These are phyloP conservation scores for Baryphthengus martii DNA, from an alignment of 2,113 vertebrate species.

Conservation along the genomic window DNA sequence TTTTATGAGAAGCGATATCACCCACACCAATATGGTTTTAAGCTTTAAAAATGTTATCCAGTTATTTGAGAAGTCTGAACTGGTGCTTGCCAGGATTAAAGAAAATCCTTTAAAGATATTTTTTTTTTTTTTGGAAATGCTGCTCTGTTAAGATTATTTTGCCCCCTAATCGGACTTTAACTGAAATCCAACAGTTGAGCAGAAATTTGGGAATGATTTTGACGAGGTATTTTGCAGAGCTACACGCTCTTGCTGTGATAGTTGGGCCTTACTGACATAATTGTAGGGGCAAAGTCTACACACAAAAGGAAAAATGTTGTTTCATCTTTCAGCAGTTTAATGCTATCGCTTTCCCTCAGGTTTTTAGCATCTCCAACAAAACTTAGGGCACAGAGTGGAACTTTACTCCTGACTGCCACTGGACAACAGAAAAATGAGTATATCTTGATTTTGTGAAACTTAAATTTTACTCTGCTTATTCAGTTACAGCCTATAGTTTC, in stretches of 20 bases:
- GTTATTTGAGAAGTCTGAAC: slow-evolving; percentile 35
- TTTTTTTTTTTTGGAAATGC: neutral
- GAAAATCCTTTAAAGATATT: slow-evolving; percentile 11
- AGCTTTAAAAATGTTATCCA: slow-evolving; percentile 49
- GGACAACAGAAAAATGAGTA: neutral
- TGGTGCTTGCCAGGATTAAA: slow-evolving; percentile 29
- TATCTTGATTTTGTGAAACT: neutral
- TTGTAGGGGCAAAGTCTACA: neutral
- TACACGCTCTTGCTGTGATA: neutral
- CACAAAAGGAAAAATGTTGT: neutral
- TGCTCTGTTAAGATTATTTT: slow-evolving; percentile 37
- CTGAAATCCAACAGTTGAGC: neutral
- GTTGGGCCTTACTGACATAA: neutral
- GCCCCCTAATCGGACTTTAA: neutral
- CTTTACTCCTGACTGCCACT: neutral
- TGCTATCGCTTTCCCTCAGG: neutral
- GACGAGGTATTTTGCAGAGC: neutral
- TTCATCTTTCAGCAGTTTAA: neutral
- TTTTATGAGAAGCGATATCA: slow-evolving; percentile 10
- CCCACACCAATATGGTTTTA: slow-evolving; percentile 14
- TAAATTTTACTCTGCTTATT: neutral
- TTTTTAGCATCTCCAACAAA: neutral
- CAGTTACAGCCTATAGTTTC: neutral
- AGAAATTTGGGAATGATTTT: slow-evolving; percentile 9
- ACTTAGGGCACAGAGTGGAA: neutral